Base-by-base conservation (phyloP, 2,888 invertebrate species). In the Cephus nigrinus region DNA sequence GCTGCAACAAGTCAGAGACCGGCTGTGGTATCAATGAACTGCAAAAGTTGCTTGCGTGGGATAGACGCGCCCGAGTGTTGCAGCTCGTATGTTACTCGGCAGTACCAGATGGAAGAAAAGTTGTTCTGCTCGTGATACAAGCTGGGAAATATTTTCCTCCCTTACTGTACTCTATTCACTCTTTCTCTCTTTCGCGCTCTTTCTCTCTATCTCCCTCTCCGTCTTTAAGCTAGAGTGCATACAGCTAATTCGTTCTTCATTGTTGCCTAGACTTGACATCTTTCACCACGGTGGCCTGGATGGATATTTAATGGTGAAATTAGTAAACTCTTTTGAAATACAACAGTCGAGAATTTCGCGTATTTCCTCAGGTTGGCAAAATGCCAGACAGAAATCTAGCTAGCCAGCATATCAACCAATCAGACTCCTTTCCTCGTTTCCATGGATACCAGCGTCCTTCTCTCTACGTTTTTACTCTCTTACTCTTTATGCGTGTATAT, bases 11-110 rank as follows among this genome's bases (percentile, higher is more conserved):
- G 40, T 40, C 40, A 40, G 40, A 40, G 40, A 40, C 40, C 40
- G 71, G 32, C 71, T 71, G 71, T 80, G 82, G 85, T 87, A 88
- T 86, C 88, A 88, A 86, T 84, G 86, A 88, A 87, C 87, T 85
- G 86, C 86, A 82, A 86, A 88, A 88, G 85, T 86, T 80, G 86
- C 55, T 55, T 55, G 55, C 55, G 55, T 55, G 55, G 55, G 55
- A 55, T 55, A 55, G 55, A 55, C 55, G 55, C 55, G 55, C 55
- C 55, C 55, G 55, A 55, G 23, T 55, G 55, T 55, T 55, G 55
- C 55, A 55, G 55, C 55, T 55, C 55, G 55, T 55, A 23, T 55
- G 55, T 55, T 55, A 55, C 55, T 55, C 55, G 55, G 23, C 55
- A 23, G 55, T 9, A 55, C 23, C 55, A 55, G 55, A 55, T 55